phyloP scores from a whole-genome alignment of 2,797 vertebrate genomes.

The Dipus sagitta region DNA sequence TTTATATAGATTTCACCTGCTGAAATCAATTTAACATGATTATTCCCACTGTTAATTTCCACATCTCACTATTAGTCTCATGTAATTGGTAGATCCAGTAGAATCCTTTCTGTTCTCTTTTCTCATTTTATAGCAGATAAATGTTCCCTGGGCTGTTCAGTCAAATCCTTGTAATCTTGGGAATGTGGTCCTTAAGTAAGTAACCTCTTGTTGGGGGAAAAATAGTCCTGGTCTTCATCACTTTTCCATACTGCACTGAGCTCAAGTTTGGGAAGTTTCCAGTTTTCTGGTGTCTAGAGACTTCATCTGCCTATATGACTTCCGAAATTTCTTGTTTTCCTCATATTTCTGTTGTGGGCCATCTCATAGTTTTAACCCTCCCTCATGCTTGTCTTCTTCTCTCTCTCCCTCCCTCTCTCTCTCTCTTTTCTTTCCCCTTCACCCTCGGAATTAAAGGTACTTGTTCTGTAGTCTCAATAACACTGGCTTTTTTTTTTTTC shows the following conservation, averaged over 20 bases:
- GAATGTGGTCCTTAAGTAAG: conserved; percentile 86
- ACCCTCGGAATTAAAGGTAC: conserved; percentile 74
- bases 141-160: conserved; percentile 76
- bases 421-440: conserved; percentile 23
- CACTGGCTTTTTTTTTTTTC: conserved; percentile 61
- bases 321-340: conserved; percentile 76
- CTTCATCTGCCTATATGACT: conserved; percentile 77
- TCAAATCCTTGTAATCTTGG: conserved; percentile 86
- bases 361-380: neutral
- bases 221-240: conserved; percentile 84
- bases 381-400: neutral
- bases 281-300: conserved; percentile 78
- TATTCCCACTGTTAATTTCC: conserved; percentile 60
- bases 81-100: conserved; percentile 26
- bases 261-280: conserved; percentile 82
- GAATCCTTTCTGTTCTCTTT: conserved; percentile 77
- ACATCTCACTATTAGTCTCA: conserved; percentile 41
- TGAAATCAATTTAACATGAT: conserved; percentile 51
- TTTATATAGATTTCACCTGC: conserved; percentile 64
- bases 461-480: conserved; percentile 64
- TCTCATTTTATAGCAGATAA: conserved; percentile 80
- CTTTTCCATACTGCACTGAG: conserved; percentile 77
- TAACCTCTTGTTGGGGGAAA: conserved; percentile 59
- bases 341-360: conserved; percentile 9
- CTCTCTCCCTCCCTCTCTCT: neutral